These are phyloP conservation scores for Fratercula arctica DNA, from an alignment of 2,797 vertebrate species.

Conservation along the genomic window DNA sequence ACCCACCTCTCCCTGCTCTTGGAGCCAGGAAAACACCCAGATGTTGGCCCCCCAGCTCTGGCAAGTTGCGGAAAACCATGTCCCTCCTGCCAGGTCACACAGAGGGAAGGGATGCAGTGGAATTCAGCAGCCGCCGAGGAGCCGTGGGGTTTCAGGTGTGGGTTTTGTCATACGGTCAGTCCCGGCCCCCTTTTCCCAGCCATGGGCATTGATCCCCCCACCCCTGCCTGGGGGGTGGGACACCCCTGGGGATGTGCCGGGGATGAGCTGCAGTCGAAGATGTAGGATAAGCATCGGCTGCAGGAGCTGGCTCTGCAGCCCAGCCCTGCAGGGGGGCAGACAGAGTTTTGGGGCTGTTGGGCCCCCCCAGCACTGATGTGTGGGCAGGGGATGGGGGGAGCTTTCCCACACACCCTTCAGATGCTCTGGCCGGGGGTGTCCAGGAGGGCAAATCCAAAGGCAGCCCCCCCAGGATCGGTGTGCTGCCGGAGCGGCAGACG, in stretches of 20 bases:
- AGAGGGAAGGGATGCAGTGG: not conserved
- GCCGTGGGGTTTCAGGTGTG: not conserved
- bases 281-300: not conserved
- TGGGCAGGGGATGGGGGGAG: fast-evolving
- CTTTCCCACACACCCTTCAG: not conserved
- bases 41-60: not conserved
- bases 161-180: not conserved
- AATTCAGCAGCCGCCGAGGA: not conserved
- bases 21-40: not conserved
- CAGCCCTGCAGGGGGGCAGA: not conserved
- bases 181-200: not conserved
- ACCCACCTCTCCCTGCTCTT: not conserved
- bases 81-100: not conserved
- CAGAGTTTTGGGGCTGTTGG: not conserved
- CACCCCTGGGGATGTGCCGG: not conserved
- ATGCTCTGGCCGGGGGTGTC: not conserved
- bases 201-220: not conserved
- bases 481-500: not conserved
- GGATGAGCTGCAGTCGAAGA: fast-evolving
- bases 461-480: fast-evolving
- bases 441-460: not conserved
- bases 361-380: fast-evolving
- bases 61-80: not conserved
- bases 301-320: not conserved
- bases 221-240: fast-evolving